Conservation (phyloP, 2,888 invertebrate species). For the Conomelus anceps region DNA sequence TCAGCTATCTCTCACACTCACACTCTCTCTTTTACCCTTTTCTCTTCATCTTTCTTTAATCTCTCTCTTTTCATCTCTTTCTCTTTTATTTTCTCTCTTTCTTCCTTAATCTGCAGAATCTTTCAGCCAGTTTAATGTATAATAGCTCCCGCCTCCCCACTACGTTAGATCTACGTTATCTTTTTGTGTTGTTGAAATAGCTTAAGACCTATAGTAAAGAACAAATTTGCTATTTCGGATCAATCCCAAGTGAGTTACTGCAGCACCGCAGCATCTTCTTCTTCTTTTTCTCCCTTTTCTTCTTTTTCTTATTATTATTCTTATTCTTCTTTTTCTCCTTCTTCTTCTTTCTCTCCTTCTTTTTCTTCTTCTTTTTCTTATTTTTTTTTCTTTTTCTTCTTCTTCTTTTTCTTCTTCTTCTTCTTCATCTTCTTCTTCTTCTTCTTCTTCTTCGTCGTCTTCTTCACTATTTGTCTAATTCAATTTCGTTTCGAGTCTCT, state of each 20-base stretch:
- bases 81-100: not conserved
- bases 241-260: not conserved
- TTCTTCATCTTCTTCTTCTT: too few species aligned
- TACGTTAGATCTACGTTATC: not conserved
- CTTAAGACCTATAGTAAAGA: not conserved
- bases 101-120: not conserved
- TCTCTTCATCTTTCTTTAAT: not conserved
- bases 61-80: not conserved
- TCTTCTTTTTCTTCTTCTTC: too few species aligned
- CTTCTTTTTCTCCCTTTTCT: too few species aligned
- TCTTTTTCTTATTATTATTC: too few species aligned
- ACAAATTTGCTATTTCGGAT: not conserved
- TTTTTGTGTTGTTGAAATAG: not conserved
- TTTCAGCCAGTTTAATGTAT: not conserved
- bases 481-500: not conserved
- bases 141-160: not conserved
- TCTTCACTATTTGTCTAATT: not conserved
- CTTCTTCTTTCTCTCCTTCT: too few species aligned
- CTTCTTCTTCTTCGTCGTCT: too few species aligned
- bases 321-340: too few species aligned
- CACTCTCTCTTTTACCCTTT: not conserved
- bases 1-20: not conserved
- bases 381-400: too few species aligned
- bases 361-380: too few species aligned
- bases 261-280: not conserved